Base-by-base conservation (phyloP, 1,140 invertebrate genomes). In the Micrasema longulum region DNA sequence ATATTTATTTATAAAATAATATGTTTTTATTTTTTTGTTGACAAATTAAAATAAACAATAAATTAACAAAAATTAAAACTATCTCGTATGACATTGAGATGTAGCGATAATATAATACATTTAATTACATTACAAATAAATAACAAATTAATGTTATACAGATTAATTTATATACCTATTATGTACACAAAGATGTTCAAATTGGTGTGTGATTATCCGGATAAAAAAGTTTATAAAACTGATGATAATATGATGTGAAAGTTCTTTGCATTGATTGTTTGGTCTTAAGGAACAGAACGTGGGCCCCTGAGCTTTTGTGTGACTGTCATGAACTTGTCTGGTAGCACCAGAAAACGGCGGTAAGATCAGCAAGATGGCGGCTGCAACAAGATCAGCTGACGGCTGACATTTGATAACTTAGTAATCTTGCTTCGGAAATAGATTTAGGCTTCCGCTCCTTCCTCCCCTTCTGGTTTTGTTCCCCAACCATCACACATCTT, bases 401-500 rank as follows among this genome's bases (percentile, higher is more conserved):
- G 41, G 36, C 14, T 67, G 66, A 74, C 43, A 50, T 66, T 77
- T 72, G 57, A 52, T 43, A 31, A 12, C n/a, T n/a, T 26, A n/a
- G n/a, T n/a, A n/a, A n/a, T n/a, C n/a, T n/a, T 36, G 31, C 5
- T 26, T 20, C n/a, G 53, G 26, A 57, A 14, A 9, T 57, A 35
- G 26, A 62, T 68, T 41, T 62, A 52, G 47, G 55, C 55, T 76
- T 82, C 83, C 74, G 78, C 78, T 1, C 52, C 65, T 36, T 76
- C 74, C 14, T 77, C 80, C 60, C 53, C 75, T 38, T 35, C 73
- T 35, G 74, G 66, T 69, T n/a, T n/a, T n/a, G 77, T 77, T 57
- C 78, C 78, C 80, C 82, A 85, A 74, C 87, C 89, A 57, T 90
- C 89, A 82, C 89, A 90, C 87, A 91, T 87, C 87, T 85, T 89